These are phyloP conservation scores for Serilophus lunatus DNA, from an alignment of 2,113 vertebrate genomes.

Conservation along the genomic window DNA sequence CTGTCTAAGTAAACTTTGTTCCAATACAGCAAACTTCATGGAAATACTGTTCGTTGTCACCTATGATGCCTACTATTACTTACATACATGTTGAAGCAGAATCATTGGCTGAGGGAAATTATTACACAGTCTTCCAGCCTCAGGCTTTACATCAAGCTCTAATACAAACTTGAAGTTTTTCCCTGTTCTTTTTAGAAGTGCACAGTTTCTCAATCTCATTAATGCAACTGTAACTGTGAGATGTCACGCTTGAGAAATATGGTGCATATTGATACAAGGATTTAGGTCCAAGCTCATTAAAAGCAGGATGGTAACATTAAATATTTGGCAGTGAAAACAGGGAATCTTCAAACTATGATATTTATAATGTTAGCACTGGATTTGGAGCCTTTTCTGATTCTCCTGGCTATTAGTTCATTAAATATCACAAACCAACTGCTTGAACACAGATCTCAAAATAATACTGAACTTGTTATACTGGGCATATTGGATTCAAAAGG, in stretches of 20 bases:
- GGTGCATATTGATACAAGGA: neutral
- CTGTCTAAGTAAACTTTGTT: neutral
- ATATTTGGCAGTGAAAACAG: neutral
- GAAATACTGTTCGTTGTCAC: neutral
- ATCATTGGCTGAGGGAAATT: neutral
- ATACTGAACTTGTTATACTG: neutral
- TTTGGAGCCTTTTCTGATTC: constrained; percentile 39
- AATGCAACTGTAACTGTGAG: neutral
- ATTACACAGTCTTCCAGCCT: neutral
- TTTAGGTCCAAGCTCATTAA: neutral
- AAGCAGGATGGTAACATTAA: neutral
- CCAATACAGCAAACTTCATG: neutral
- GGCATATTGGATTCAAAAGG: neutral
- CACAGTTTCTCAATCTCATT: neutral
- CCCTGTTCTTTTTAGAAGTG: neutral
- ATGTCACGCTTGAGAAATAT: constrained; percentile 5
- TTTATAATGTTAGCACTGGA: constrained; percentile 34
- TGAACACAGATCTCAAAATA: neutral
- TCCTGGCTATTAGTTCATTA: constrained; percentile 6
- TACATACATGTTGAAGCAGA: neutral
- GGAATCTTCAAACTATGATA: constrained; percentile 37
- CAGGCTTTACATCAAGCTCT: neutral
- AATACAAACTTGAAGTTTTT: neutral
- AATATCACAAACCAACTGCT: constrained; percentile 22
- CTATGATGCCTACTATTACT: neutral